A percentile compares a stretch with the other conserved stretches of the same genome.
These are phyloP conservation scores for Cantharis rustica DNA, from an alignment of 2,888 invertebrate genomes.

Conservation along the genomic window DNA sequence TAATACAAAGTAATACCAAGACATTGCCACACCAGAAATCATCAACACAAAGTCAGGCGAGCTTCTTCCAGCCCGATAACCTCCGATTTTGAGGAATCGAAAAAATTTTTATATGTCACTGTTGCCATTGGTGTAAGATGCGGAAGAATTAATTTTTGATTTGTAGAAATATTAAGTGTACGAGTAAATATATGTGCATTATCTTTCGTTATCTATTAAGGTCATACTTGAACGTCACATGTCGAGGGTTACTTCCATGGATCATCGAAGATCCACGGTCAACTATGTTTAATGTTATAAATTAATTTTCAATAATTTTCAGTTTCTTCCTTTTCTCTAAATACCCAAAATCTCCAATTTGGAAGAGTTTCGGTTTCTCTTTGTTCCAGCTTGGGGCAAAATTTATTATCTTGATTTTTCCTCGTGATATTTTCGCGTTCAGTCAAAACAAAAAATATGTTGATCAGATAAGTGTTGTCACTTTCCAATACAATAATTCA, in stretches of 20 bases:
- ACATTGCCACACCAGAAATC: not conserved
- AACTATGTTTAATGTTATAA: not conserved
- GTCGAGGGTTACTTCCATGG: not conserved
- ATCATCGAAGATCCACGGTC: not conserved
- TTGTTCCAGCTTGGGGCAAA: too few relatives aligned
- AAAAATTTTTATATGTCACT: not conserved
- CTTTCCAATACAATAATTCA: not conserved
- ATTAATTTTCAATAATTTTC: not conserved
- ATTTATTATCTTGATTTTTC: too few relatives aligned
- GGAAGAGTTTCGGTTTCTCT: too few relatives aligned
- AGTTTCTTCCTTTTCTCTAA: too few relatives aligned
- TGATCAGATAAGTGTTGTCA: not conserved
- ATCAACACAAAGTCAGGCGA: not conserved
- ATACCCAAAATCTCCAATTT: too few relatives aligned
- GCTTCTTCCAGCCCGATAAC: not conserved
- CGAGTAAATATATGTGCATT: not conserved
- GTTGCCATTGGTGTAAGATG: not conserved
- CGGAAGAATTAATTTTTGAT: not conserved
- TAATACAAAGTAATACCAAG: not conserved
- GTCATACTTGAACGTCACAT: not conserved
- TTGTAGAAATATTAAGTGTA: not conserved
- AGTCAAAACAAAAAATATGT: not conserved
- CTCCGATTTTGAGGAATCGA: not conserved
- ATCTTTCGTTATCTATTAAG: not conserved
- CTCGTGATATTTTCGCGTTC: not conserved